These are phyloP conservation scores for Ophiothrix spiculata DNA, from an alignment of 35 echinoderm and acorn worm species.

Conservation along the genomic window DNA sequence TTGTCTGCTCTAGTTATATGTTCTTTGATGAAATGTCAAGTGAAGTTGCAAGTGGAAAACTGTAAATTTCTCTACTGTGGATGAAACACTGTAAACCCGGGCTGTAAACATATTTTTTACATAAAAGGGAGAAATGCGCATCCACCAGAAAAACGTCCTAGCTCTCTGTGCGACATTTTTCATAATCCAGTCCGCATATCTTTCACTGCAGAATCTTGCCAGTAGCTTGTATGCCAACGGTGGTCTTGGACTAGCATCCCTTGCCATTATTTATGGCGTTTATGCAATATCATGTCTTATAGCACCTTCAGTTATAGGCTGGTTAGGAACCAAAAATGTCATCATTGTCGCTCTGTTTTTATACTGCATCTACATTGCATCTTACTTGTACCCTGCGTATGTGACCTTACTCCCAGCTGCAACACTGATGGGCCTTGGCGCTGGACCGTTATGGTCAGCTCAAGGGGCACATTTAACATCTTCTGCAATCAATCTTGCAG, in stretches of 20 bases:
- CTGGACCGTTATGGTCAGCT: constrained; percentile 27
- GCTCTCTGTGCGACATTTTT: neutral
- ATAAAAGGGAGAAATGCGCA: no score
- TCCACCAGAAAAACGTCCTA: neutral
- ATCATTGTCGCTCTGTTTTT: neutral
- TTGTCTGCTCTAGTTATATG: no score
- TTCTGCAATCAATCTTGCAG: constrained; percentile 33
- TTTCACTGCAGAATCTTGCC: constrained; percentile 15
- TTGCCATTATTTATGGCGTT: constrained; percentile 9
- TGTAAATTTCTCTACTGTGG: no score
- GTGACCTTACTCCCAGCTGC: constrained; percentile 31
- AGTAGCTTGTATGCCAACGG: constrained; percentile 19
- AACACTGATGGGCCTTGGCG: constrained; percentile 20
- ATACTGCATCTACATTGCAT: constrained; percentile 2
- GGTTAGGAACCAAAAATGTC: constrained; percentile 22
- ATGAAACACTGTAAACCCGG: no score
- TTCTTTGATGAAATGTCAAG: no score
- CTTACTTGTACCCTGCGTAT: constrained; percentile 23
- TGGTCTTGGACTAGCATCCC: constrained; percentile 23
- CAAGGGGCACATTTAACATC: constrained; percentile 38
- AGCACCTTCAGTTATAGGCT: constrained; percentile 26
- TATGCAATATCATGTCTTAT: constrained; percentile 19
- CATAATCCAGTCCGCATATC: neutral
- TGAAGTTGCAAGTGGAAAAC: no score
- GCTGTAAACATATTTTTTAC: no score